Base-by-base conservation (phyloP, 2,888 invertebrate genomes). In the Xylocampa areola region DNA sequence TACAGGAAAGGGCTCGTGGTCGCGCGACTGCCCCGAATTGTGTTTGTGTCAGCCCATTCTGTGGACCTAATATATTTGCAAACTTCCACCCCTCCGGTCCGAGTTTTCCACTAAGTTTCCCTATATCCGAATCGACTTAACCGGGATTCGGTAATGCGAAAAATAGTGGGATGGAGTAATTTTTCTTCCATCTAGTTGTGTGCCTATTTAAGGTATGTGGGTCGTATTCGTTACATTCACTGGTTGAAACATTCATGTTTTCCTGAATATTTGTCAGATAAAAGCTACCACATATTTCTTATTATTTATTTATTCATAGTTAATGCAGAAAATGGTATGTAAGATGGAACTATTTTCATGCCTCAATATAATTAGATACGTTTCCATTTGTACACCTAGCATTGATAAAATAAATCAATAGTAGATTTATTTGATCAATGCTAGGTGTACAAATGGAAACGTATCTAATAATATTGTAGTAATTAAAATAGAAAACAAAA, bases 61-160 rank as follows among this genome's bases (percentile, higher is more conserved):
- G 65, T 45, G 51, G 43, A 63, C 54, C 58, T 79, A 79, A 84
- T 82, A 78, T 80, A 84, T 81, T 77, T 77, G 67, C 75, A 57
- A 70, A 74, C 67, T 71, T 69, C 65, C 50, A 37, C 65, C 67
- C 60, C 45, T 41, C 40, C 35, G 40, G 14, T 3, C n/a, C 16
- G 29, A 27, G 30, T 36, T 53, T n/a, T 55, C 47, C 35, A 45
- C 59, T 33, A 73, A 76, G 57, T 76, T 74, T 51, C 33, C 16
- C 54, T 45, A 37, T 62, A 72, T 64, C 61, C 72, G 68, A 70
- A 69, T 67, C 44, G 62, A 61, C 65, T 75, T 74, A 73, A 73
- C 77, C 73, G 72, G 72, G 51, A 68, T 68, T 57, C 54, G 35
- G 62, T 70, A 70, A 74, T 68, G 68, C 68, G 60, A 61, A 68